Evolutionary conservation across 2,888 invertebrate species (phyloP).

Genomic region (Mechanitis messenoides): DNA sequence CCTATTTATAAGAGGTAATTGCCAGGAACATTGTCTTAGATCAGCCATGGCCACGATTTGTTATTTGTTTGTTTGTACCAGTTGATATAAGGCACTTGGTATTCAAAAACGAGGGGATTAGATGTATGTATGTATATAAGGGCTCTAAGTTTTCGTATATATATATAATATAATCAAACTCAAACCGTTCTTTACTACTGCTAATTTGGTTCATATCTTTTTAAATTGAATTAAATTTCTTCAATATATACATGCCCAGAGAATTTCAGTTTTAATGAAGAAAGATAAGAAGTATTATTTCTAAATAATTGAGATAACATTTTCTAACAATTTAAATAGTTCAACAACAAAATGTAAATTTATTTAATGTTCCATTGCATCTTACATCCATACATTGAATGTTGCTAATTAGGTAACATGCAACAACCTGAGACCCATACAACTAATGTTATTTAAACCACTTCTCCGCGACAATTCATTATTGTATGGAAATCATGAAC

Average conservation of each 20-base stretch:
- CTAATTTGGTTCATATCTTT: too few relatives aligned
- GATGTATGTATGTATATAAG: too few relatives aligned
- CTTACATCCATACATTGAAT: constrained; percentile 10
- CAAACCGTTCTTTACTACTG: too few relatives aligned
- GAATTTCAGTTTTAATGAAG: not conserved
- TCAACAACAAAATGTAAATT: constrained; percentile 2
- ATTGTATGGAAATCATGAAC: constrained; percentile 71
- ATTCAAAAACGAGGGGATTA: too few relatives aligned
- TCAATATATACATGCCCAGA: not conserved
- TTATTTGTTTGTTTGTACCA: not conserved
- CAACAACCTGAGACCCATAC: constrained; percentile 24
- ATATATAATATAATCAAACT: too few relatives aligned
- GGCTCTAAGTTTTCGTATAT: too few relatives aligned
- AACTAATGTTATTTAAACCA: constrained; percentile 60
- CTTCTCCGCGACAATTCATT: constrained; percentile 59
- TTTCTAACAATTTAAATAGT: constrained; percentile 1
- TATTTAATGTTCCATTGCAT: constrained; percentile 2
- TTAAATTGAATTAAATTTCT: too few relatives aligned
- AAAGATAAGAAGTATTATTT: not conserved
- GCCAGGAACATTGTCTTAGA: constrained; percentile 3
- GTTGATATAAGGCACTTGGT: too few relatives aligned
- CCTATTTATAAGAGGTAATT: constrained; percentile 4
- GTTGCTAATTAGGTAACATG: constrained; percentile 26
- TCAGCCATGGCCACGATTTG: not conserved
- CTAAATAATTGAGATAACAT: not conserved